Base-by-base conservation (phyloP, 2,888 invertebrate genomes). In the Drepana falcataria region DNA sequence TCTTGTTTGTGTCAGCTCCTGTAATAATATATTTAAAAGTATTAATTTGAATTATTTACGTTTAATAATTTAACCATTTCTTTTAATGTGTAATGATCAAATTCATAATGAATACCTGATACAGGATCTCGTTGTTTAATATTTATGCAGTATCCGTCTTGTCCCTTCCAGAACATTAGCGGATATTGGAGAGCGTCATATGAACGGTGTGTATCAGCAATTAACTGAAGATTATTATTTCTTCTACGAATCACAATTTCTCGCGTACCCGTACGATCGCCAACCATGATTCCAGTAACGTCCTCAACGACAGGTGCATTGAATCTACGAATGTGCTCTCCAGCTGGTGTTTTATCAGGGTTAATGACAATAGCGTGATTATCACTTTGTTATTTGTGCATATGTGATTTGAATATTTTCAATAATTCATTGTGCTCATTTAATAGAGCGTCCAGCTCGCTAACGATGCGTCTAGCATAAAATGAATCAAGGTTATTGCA, bases 211-310 rank as follows among this genome's bases (percentile, higher is more conserved):
- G 37, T 47, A 49, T 57, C 53, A 35, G 57, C 48, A 55, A 61
- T 59, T 34, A 48, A 47, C 53, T 35, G 49, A 21, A 52, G 3
- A 53, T 49, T 59, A 49, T 59, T 53, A 52, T 56, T 53, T 57
- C 54, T 53, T 35, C 56, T 55, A 58, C 48, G 51, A 54, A 59
- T 58, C 48, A 54, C 55, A 55, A 60, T 63, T 58, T 53, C 35
- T 59, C 58, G 61, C 55, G 65, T 72, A 55, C 66, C 61, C 59
- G 58, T 21, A 21, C 21, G 61, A 59, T 74, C 63, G 55, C 71
- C 71, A 59, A 64, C 69, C 47, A 77, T 63, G 21, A 72, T 57
- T 57, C 70, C 63, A 52, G 68, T 69, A 49, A 73, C 71, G 58
- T 76, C 69, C 57, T 66, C 57, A 58, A 65, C 59, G 52, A 61